phyloP scores from a whole-genome alignment of 2,888 invertebrate genomes.

The Sialis fuliginosa region DNA sequence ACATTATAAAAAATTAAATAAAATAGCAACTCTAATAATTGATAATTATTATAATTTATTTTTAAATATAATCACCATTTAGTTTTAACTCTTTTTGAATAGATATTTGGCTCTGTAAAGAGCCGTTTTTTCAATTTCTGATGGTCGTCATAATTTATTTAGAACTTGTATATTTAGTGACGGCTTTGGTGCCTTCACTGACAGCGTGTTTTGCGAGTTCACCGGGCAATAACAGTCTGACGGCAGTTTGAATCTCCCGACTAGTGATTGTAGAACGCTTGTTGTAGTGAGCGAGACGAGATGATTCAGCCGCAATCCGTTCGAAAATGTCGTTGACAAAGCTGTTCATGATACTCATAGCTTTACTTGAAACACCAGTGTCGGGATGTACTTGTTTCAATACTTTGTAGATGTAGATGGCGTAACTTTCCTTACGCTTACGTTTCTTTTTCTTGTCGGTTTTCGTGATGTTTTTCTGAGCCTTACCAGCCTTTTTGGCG shows the following conservation, averaged over 20 bases:
- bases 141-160: conserved; percentile 9
- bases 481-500: conserved; percentile 34
- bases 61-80: no score
- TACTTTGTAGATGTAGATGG: conserved; percentile 42
- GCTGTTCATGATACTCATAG: conserved; percentile 21
- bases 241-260: conserved; percentile 50
- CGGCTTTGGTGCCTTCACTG: conserved; percentile 19
- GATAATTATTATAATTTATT: conserved; percentile 18
- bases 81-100: no score
- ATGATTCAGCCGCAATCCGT: conserved; percentile 26
- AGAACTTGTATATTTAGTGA: conserved; percentile 17
- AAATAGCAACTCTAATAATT: no score
- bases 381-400: conserved; percentile 41
- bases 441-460: conserved; percentile 38
- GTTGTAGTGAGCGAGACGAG: no score
- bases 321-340: conserved; percentile 61
- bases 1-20: no score
- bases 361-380: conserved; percentile 47
- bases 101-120: no score
- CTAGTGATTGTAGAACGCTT: conserved; percentile 19
- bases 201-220: conserved; percentile 57
- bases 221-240: conserved; percentile 47
- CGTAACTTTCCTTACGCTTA: conserved; percentile 37
- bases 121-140: no score
- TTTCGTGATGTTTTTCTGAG: conserved; percentile 36